phyloP scores from a whole-genome alignment of 2,888 invertebrate species.

The Apamea sordens region DNA sequence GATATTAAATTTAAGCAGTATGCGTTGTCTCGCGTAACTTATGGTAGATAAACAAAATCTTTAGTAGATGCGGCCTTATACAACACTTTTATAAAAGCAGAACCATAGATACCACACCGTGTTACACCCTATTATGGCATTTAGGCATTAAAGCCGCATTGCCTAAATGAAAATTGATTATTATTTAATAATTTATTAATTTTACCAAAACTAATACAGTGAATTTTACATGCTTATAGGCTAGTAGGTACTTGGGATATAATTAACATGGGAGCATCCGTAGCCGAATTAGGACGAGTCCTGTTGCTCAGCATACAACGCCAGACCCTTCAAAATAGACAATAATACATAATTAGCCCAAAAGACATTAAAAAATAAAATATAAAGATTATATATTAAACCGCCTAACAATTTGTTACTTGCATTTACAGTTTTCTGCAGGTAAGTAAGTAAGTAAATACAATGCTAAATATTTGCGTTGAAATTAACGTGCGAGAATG shows the following conservation, averaged over 20 bases:
- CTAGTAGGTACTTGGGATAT: too few species aligned
- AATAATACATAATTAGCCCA: background rate
- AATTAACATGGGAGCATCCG: background rate
- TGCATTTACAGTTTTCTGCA: background rate
- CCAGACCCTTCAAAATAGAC: background rate
- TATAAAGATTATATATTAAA: background rate
- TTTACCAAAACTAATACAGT: too few species aligned
- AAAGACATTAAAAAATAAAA: background rate
- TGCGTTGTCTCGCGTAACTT: background rate
- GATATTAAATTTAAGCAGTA: slow-evolving; percentile 9
- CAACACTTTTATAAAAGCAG: background rate
- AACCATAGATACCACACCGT: background rate
- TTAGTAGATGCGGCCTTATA: background rate
- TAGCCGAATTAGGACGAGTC: background rate
- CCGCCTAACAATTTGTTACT: background rate
- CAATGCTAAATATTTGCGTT: background rate
- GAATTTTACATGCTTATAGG: too few species aligned
- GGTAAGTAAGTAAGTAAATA: background rate
- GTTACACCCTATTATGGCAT: background rate
- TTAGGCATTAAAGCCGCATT: background rate
- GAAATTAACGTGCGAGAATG: background rate
- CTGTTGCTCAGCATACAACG: background rate
- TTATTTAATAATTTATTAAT: background rate
- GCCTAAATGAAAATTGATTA: background rate
- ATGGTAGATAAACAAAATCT: background rate